Percentiles rank a stretch among this genome's conserved stretches.
phyloP scores from a whole-genome alignment of 35 echinoderm and acorn worm genomes.

The Diadema setosum region DNA sequence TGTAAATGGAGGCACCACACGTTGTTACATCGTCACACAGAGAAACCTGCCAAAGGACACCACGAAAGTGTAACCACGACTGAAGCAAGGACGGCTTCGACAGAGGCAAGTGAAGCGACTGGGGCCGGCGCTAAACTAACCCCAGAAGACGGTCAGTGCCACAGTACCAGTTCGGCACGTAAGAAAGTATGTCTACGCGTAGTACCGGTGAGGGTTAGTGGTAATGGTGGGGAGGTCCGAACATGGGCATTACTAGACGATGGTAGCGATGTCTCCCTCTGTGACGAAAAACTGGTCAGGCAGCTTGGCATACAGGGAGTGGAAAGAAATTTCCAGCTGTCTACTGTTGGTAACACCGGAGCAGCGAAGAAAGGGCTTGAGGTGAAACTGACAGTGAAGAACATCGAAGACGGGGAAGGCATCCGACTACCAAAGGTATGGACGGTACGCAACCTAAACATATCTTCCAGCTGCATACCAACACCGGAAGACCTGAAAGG shows the following conservation, averaged over 20 bases:
- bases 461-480: slow-evolving; percentile 8
- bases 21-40: background rate
- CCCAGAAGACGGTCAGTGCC: background rate
- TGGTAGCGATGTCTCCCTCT: slow-evolving; percentile 42
- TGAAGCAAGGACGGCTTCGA: background rate
- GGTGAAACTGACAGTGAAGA: slow-evolving; percentile 4
- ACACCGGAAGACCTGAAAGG: background rate
- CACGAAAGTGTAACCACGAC: background rate
- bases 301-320: slow-evolving; percentile 5
- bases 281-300: slow-evolving; percentile 4
- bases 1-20: slow-evolving; percentile 47
- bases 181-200: slow-evolving; percentile 22
- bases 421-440: slow-evolving; percentile 24
- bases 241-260: slow-evolving; percentile 58
- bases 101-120: background rate
- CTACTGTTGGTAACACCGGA: slow-evolving; percentile 27
- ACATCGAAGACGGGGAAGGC: background rate
- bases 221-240: background rate
- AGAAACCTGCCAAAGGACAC: background rate
- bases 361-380: background rate
- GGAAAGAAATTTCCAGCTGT: slow-evolving; percentile 16
- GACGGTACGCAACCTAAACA: slow-evolving; percentile 17
- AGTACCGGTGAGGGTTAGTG: slow-evolving; percentile 36
- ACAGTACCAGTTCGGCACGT: background rate
- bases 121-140: background rate